Evolutionary conservation across 2,113 vertebrate species (phyloP), one percentile per base, ranked within the genome.

Genomic region (Callorhinus ursinus): DNA sequence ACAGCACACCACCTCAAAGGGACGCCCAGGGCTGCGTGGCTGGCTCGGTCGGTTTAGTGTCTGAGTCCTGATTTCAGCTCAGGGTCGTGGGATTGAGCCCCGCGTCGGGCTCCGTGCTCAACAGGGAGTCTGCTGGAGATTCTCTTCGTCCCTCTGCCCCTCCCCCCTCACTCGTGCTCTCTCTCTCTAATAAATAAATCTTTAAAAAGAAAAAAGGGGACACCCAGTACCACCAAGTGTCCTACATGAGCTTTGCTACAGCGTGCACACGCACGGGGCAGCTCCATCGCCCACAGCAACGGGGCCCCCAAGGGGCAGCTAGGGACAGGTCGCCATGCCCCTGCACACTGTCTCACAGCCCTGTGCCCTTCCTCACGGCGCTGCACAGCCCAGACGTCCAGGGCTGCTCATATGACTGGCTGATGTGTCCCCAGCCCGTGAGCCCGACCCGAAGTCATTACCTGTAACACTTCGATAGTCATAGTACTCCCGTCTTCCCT

Each of bases 401-500:
- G 7, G 0, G 10, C 16, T 7, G 26, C 57, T 51, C 21, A 1
- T 13, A 18, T 28, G 55, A 55, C 8, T 49, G 31, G n/a, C 31
- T 13, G 55, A 3, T 2, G 8, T 11, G 16, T 39, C 46, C 21
- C 6, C 33, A 0, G 19, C 39, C 93, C 63, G 10, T 5, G n/a
- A n/a, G 49, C 22, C 59, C 59, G 14, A n/a, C 39, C 51, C 7
- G 3, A 39, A 49, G 36, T 15, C 42, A 55, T 1, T 0, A 4
- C 74, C 65, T 12, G 16, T 24, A 10, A 36, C 88, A 59, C 28
- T 46, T 16, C 57, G 7, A 21, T 26, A 13, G 0, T 39, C 42
- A 0, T 4, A 0, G 5, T 1, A 11, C 49, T 61, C 36, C 76
- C 11, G 3, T 0, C 1, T 1, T 19, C 26, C 61, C 61, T 15